Evolutionary conservation across 2,888 invertebrate species (phyloP), one percentile per base, ranked within the genome.

Genomic region (Drepana falcataria): DNA sequence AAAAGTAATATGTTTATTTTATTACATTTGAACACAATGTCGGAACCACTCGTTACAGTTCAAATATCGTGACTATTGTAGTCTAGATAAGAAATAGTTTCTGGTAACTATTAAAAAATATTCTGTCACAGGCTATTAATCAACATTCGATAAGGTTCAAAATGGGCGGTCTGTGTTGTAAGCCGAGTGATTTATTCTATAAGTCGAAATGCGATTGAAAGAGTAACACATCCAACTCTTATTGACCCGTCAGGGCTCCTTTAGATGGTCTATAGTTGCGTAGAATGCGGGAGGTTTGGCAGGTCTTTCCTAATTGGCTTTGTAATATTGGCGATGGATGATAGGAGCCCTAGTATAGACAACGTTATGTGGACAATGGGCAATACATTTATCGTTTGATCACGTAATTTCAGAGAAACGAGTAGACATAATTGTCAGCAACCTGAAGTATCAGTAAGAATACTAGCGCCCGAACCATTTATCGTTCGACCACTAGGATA

Each of bases 101-200:
- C 79, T 84, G 82, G 83, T 80, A 85, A 21, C 21, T 21, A 21
- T 21, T 21, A 81, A 84, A 80, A 81, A 84, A 84, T 81, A 73
- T 75, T 79, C 79, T 81, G 80, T 83, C 82, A 78, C 69, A 81
- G 67, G 72, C 83, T 85, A 89, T 89, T 81, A 87, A 87, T 89
- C 88, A 89, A 85, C 74, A 74, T 85, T 85, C 82, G 87, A 88
- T 88, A 88, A 86, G 73, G 68, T 71, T 80, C 84, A 71, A 75
- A 85, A 86, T 87, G 85, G 87, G 86, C 83, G 85, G 85, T 79
- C 85, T 75, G 63, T 79, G 73, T 78, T 78, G 77, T 79, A 76
- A 75, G 63, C 69, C 75, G 71, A 74, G 79, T 85, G 81, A 88
- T 87, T 87, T 87, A 85, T 87, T 81, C 81, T 73, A 79, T 79